Evolutionary conservation across 2,113 vertebrate species (phyloP), one percentile per base, ranked within the genome.

Genomic region (Casuarius casuarius): DNA sequence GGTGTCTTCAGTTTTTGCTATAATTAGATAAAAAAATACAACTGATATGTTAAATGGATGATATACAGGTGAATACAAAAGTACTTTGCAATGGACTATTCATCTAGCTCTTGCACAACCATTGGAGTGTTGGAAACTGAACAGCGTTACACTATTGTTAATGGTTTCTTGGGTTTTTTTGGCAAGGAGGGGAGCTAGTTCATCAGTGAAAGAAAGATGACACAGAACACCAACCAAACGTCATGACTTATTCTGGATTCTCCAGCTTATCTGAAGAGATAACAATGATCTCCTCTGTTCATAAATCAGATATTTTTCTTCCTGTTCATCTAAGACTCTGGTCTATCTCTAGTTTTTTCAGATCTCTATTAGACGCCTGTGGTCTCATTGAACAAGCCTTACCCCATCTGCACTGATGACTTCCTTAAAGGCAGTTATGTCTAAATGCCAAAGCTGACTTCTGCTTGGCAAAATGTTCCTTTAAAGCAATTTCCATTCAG

Each of bases 151-250:
- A 7, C 67, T 84, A 26, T 6, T 77, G 7, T 18, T 62, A 84
- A 5, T 1, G 5, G 0, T 42, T 79, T 38, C 56, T 59, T 31
- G 20, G 56, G 19, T 59, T 33, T 59, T 59, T 38, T 56, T 35
- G n/a, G 9, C 10, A 23, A 3, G 1, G 2, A 38, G 23, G 3
- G 7, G 2, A 11, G 31, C 31, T 59, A 33, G 7, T 42, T 26
- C 42, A 48, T 42, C 52, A 71, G 76, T 52, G 7, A 44, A 26
- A 72, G 12, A 44, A 35, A 14, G 3, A 20, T 42, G 21, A 33
- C 29, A 77, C 21, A 77, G 17, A 62, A 44, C 59, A 29, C 2
- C 23, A 42, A 68, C 4, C 5, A 42, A 26, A 71, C 71, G 5
- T 54, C 20, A 65, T 20, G 6, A 58, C 21, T 63, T 63, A 46